Evolutionary conservation across 1,140 invertebrate species (phyloP).

Genomic region (Pemphigus obesinymphae): DNA sequence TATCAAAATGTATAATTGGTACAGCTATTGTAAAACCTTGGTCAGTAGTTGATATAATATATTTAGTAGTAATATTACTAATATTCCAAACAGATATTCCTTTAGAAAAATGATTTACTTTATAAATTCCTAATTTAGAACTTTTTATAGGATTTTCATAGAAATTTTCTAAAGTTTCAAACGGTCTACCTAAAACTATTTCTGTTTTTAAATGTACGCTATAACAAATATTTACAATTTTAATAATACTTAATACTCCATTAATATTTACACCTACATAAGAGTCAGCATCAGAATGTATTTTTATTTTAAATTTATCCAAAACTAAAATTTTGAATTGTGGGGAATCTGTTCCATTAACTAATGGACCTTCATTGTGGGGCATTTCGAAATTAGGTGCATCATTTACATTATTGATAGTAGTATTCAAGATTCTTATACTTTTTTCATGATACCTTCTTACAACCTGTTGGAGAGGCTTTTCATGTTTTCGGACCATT

Average conservation of each 20-base stretch:
- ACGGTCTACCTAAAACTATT: background rate
- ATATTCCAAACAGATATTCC: background rate
- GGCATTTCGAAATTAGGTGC: background rate
- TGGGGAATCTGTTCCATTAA: background rate
- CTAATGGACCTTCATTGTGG: background rate
- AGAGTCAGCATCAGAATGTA: background rate
- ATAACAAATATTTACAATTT: background rate
- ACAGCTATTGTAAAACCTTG: background rate
- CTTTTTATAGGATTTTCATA: background rate
- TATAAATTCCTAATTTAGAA: background rate
- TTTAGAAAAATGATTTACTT: background rate
- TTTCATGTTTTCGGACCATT: background rate
- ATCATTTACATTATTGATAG: background rate
- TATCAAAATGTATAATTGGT: background rate
- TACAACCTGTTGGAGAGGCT: background rate
- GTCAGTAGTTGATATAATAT: background rate
- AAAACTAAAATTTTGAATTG: background rate
- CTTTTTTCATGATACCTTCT: background rate
- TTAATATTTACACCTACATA: background rate
- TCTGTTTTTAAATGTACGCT: background rate
- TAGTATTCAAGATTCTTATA: background rate
- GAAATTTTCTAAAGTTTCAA: background rate
- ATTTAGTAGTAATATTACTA: background rate
- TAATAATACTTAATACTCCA: background rate
- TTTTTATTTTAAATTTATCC: background rate